phyloP scores from a whole-genome alignment of 2,113 vertebrate genomes.

The Centropus bengalensis region DNA sequence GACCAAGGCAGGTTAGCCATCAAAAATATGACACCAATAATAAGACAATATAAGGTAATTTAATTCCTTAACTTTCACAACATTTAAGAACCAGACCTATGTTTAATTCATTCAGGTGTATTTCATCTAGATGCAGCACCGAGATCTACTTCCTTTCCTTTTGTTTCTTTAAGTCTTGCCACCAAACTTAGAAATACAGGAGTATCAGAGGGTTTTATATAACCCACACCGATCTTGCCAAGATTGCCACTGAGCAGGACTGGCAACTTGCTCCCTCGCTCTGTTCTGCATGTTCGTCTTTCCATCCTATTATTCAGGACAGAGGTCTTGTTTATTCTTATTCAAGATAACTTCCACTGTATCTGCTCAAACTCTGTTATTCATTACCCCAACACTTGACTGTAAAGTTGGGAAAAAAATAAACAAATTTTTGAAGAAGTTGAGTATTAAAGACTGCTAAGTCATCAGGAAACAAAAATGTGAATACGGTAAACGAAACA shows the following conservation, averaged over 20 bases:
- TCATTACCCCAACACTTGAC: not conserved
- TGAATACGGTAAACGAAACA: not conserved
- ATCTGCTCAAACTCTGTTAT: not conserved
- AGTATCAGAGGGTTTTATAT: not conserved
- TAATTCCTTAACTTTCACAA: not conserved
- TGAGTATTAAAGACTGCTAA: not conserved
- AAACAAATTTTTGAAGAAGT: not conserved
- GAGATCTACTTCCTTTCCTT: not conserved
- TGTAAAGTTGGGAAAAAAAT: not conserved
- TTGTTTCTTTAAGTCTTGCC: not conserved
- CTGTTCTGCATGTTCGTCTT: not conserved
- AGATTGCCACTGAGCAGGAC: accelerated
- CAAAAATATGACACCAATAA: not conserved
- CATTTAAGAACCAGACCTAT: not conserved
- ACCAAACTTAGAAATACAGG: not conserved
- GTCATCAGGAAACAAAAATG: not conserved
- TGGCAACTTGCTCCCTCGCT: not conserved
- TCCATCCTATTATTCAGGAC: not conserved
- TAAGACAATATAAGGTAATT: not conserved
- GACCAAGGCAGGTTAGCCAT: not conserved
- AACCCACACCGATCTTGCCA: not conserved
- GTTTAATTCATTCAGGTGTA: not conserved
- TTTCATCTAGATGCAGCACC: not conserved
- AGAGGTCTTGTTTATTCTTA: not conserved
- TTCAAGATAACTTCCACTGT: not conserved